These are phyloP conservation scores for Drosophila setifemur DNA, from an alignment of 1,140 invertebrate genomes.

Conservation along the genomic window DNA sequence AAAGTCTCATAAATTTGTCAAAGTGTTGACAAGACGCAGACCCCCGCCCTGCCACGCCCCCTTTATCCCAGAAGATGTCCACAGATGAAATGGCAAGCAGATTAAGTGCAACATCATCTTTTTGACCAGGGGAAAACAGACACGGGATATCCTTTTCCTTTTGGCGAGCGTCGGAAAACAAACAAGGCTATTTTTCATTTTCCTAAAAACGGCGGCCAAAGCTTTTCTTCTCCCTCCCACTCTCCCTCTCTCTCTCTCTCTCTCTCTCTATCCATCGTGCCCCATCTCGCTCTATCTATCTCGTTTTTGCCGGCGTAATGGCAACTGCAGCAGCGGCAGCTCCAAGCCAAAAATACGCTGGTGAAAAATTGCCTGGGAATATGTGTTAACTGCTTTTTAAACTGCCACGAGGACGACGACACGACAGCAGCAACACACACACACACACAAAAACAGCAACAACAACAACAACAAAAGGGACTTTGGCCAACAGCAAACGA, in stretches of 20 bases:
- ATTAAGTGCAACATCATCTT: constrained; percentile 77
- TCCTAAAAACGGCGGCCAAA: constrained; percentile 72
- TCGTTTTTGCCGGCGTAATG: constrained; percentile 30
- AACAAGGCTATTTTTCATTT: constrained; percentile 81
- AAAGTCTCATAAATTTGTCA: constrained; percentile 82
- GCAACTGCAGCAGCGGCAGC: constrained; percentile 62
- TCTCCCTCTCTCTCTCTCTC: not conserved
- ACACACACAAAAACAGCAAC: constrained; percentile 50
- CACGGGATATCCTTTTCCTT: constrained; percentile 38
- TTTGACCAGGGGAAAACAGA: constrained; percentile 38
- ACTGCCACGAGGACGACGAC: constrained; percentile 81
- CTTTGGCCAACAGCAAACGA: not conserved
- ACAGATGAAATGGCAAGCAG: constrained; percentile 62
- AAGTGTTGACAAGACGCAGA: constrained; percentile 61
- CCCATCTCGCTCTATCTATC: no score
- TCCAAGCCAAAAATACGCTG: constrained; percentile 69
- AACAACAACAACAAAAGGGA: constrained; percentile 11
- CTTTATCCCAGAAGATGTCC: constrained; percentile 5
- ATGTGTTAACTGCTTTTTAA: constrained; percentile 83
- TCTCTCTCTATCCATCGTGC: not conserved
- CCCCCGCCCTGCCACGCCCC: constrained; percentile 3
- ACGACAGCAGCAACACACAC: constrained; percentile 50
- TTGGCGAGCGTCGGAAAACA: constrained; percentile 54
- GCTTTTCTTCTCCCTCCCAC: constrained; percentile 11
- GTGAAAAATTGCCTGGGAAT: constrained; percentile 81